Base-by-base conservation (phyloP, 2,888 invertebrate species). In the Leptopilina syphax region DNA sequence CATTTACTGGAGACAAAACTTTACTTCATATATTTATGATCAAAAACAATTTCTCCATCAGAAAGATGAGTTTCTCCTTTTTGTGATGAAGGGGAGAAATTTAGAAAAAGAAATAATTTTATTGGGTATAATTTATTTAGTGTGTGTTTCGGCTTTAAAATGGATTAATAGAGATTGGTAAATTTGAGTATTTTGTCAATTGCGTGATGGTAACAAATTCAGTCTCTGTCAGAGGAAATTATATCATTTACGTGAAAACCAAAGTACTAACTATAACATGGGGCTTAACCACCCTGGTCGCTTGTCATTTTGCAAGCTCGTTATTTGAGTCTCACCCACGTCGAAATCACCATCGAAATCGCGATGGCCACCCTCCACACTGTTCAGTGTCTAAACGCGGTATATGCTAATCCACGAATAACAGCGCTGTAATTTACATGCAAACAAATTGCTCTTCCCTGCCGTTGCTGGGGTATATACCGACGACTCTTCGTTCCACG, bases 371-470 rank as follows among this genome's bases (percentile, higher is more conserved):
- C 70, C 70, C 70, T 70, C 54, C 54, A 12, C 27, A 18, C n/a
- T n/a, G 67, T 68, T 47, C 50, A 47, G 54, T 24, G 44, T 27
- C 70, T 70, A 50, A 70, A 70, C 24, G 50, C 70, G 7, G 50
- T 50, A 70, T 70, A 70, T 70, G 24, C 50, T 70, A 70, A 70
- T 70, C 70, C 70, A 47, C 68, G 47, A 68, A 68, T 68, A 68
- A 68, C 68, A 68, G 50, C 70, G 27, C 27, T 27, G 70, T 70
- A 70, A 70, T 70, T 70, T 70, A 70, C 54, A 70, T 70, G 70
- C 70, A 70, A 70, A 70, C 70, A 70, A 70, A 70, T 70, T 70
- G 70, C 70, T 70, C 70, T 54, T 54, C 70, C 68, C 68, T 68
- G 44, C 68, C 47, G 67, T 34, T 34, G 44, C 47, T 24, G 68